Base-by-base conservation (phyloP, 2,113 vertebrate genomes). In the Procavia capensis region DNA sequence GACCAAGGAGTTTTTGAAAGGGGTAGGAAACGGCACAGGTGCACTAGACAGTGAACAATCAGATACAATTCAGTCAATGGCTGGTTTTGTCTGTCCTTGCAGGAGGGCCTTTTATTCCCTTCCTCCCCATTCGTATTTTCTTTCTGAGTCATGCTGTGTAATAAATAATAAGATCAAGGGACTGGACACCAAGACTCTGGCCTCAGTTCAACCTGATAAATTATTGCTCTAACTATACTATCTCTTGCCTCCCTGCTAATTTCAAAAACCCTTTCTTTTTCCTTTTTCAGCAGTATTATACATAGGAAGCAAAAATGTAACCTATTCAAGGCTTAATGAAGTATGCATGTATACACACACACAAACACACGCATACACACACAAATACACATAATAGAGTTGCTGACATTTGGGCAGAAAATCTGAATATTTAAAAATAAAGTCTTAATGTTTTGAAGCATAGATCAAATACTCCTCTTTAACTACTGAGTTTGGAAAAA, bases 151-250 rank as follows among this genome's bases (percentile, higher is more conserved):
- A 72, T 1, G 34, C 93, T 96, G 96, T 82, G 91, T 93, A 91
- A 96, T 95, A 96, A 97, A 96, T 97, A 91, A 90, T 96, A 97
- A 97, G 95, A 97, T 96, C 88, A 95, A 96, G 87, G 36, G 47
- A 75, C 41, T 68, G 86, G 95, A 93, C 76, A 86, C 91, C 25
- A 91, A 89, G 57, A 88, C 59, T 95, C 76, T 97, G 95, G 89
- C 86, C 78, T 96, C 57, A 29, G 83, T 89, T 97, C 92, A 95
- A 85, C 9, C 70, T 93, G 50, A 90, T 90, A 95, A 96, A 95
- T 97, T 96, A 93, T 91, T 92, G 68, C 61, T 90, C 78, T 93
- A 47, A 74, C 20, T 78, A 39, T 93, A 66, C 68, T 79, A 72
- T 91, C 94, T 96, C 90, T 95, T 96, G 31, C 34, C 63, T 45